Evolutionary conservation across 2,113 vertebrate genomes (phyloP).

Genomic region (Thermophis baileyi): DNA sequence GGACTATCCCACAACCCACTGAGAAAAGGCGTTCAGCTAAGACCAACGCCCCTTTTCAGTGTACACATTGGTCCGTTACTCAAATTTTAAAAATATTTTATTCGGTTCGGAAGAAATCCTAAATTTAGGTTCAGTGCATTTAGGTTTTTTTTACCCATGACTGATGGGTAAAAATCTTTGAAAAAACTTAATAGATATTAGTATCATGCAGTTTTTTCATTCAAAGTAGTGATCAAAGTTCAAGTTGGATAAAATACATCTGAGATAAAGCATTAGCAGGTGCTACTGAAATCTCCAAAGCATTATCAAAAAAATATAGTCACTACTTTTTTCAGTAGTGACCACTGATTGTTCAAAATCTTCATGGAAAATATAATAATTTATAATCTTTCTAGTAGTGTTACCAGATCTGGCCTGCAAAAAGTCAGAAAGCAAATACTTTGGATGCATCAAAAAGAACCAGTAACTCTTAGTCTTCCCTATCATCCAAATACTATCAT

Average conservation of each 20-base stretch:
- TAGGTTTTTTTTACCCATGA: background rate
- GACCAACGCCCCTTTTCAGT: too few relatives aligned
- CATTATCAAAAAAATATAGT: background rate
- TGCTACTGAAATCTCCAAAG: background rate
- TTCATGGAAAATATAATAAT: background rate
- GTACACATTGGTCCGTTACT: background rate
- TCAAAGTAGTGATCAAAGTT: background rate
- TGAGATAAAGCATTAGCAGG: background rate
- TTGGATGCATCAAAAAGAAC: background rate
- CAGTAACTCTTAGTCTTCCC: background rate
- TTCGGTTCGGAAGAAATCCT: background rate
- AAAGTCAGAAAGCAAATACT: background rate
- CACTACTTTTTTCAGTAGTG: background rate
- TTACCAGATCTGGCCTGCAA: background rate
- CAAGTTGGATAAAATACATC: background rate
- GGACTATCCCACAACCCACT: too few relatives aligned
- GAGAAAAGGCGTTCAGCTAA: too few relatives aligned
- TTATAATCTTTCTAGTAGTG: background rate
- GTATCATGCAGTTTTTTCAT: background rate
- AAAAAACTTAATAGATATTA: background rate
- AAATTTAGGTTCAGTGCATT: background rate
- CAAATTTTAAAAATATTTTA: background rate
- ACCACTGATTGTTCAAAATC: background rate
- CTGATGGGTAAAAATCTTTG: background rate
- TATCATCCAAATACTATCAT: background rate